Conservation (phyloP, 2,113 vertebrate species). For the Syrrhaptes paradoxus region DNA sequence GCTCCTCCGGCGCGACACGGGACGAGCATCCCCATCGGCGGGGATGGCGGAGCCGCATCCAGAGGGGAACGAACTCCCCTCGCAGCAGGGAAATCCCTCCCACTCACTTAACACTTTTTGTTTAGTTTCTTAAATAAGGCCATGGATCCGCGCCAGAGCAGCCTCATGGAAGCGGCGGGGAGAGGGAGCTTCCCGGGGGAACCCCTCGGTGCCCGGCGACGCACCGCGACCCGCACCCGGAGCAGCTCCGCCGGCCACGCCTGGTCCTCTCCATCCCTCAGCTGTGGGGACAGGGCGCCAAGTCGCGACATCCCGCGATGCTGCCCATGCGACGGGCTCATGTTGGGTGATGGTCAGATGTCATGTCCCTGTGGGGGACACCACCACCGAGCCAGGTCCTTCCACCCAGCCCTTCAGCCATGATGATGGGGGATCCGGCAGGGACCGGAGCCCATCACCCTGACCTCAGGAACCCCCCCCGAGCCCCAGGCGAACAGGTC, state of each 20-base stretch:
- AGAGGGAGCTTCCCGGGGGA: constrained; percentile 25
- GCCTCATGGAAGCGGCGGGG: background rate
- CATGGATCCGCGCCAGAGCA: constrained; percentile 46
- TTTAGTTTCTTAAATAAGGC: constrained; percentile 62
- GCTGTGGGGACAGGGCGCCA: rapidly evolving
- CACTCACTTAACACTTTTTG: constrained; percentile 61
- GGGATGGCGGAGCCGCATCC: background rate
- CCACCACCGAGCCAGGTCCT: background rate
- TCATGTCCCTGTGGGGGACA: background rate
- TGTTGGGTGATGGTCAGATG: background rate
- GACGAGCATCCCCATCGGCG: background rate
- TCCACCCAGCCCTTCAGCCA: rapidly evolving
- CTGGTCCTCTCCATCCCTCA: background rate
- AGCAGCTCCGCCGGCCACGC: background rate
- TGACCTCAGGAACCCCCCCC: constrained; percentile 19
- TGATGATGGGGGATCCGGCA: rapidly evolving
- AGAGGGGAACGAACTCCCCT: constrained; percentile 48
- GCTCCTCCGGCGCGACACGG: background rate
- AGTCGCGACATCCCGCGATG: background rate
- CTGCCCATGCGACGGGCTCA: background rate
- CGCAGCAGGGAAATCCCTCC: constrained; percentile 63
- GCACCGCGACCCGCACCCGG: background rate
- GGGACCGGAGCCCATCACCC: background rate
- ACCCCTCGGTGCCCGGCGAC: background rate
- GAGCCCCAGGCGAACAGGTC: background rate